Evolutionary conservation across 2,113 vertebrate genomes (phyloP).

Genomic region (Phainopepla nitens): DNA sequence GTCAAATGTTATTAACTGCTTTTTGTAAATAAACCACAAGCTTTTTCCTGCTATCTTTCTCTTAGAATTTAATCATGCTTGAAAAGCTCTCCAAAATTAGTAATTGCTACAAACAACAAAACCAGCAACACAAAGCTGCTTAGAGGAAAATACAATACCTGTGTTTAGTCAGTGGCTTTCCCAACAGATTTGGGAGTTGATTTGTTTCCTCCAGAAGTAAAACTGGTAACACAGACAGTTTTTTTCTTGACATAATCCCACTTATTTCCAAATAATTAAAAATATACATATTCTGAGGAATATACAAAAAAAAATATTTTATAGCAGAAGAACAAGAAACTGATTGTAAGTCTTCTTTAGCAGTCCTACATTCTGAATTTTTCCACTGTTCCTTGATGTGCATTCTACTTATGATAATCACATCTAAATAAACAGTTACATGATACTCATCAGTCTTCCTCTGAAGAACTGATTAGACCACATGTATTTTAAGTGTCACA

Average conservation of each 20-base stretch:
- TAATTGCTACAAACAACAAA: background rate
- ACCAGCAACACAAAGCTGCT: background rate
- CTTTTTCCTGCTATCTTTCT: background rate
- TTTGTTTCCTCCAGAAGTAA: background rate
- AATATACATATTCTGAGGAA: background rate
- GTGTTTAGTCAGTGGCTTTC: background rate
- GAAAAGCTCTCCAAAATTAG: background rate
- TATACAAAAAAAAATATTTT: background rate
- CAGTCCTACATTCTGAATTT: background rate
- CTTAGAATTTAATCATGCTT: background rate
- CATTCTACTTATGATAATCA: background rate
- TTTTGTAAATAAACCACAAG: background rate
- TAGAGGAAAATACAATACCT: background rate
- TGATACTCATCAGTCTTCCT: background rate
- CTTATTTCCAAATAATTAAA: background rate
- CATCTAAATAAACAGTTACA: background rate
- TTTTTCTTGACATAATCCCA: background rate
- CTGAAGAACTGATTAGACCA: background rate
- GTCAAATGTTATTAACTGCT: background rate
- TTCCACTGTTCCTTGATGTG: background rate
- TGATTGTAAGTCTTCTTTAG: background rate
- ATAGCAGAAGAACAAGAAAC: background rate
- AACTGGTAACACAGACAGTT: background rate
- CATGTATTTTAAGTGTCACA: background rate
- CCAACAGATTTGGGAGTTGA: background rate